These are phyloP conservation scores for Cyphomyrus plagiostoma DNA, from an alignment of 2,113 vertebrate genomes.

Conservation along the genomic window DNA sequence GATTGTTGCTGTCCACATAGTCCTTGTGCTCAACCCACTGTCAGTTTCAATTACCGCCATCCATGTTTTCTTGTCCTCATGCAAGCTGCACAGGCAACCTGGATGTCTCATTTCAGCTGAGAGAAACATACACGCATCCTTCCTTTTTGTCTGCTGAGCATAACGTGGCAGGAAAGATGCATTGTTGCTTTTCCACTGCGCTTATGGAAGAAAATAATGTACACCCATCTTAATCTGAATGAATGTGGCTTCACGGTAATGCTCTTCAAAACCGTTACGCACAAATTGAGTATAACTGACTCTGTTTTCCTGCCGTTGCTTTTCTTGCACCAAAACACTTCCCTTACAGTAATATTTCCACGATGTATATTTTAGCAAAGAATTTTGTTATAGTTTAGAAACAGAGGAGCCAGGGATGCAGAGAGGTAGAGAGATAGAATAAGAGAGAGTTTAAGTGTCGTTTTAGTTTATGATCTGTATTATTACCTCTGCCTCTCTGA, in stretches of 20 bases:
- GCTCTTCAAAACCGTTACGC: not conserved
- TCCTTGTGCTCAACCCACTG: slow-evolving; percentile 58
- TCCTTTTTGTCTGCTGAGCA: slow-evolving; percentile 45
- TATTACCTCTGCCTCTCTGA: not conserved
- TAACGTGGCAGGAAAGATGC: slow-evolving; percentile 24
- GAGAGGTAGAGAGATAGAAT: not conserved
- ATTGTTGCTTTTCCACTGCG: not conserved
- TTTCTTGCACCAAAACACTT: not conserved
- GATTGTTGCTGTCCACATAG: slow-evolving; percentile 58
- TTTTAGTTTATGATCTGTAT: not conserved
- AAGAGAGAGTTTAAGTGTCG: not conserved
- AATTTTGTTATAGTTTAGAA: not conserved
- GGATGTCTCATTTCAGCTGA: slow-evolving; percentile 52
- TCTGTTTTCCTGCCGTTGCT: not conserved
- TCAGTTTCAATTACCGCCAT: slow-evolving; percentile 64
- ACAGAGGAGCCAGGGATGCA: not conserved
- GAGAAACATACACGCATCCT: slow-evolving; percentile 58
- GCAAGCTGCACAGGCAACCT: slow-evolving; percentile 32
- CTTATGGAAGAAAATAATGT: not conserved
- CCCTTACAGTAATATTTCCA: not conserved
- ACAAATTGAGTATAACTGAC: not conserved
- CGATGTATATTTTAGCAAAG: not conserved
- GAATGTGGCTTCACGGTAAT: not conserved
- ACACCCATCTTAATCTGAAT: not conserved
- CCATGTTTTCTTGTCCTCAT: slow-evolving; percentile 48